Percentiles rank a stretch among this genome's conserved stretches.
These are phyloP conservation scores for Ctenochaetus hawaiiensis DNA, from an alignment of 2,797 vertebrate genomes.

Conservation along the genomic window DNA sequence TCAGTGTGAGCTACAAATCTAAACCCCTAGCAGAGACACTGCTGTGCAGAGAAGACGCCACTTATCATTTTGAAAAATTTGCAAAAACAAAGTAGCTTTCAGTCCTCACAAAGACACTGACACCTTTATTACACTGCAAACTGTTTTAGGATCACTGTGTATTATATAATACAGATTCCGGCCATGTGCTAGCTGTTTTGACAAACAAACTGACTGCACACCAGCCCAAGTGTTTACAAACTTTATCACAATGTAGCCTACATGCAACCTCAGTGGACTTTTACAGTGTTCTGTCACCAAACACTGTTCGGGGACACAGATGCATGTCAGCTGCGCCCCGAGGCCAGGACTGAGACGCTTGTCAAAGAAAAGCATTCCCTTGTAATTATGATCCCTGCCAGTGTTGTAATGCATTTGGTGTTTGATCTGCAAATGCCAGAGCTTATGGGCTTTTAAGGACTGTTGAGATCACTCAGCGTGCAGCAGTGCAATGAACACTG, in stretches of 20 bases:
- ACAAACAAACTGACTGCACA: slow-evolving; percentile 13
- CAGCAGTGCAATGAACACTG: slow-evolving; percentile 17
- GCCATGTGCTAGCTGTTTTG: background rate
- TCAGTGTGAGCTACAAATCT: slow-evolving; percentile 53
- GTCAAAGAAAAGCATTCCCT: background rate
- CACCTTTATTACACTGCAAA: background rate
- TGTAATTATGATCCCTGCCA: background rate
- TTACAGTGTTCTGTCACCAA: background rate
- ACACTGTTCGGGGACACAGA: background rate
- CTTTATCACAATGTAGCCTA: background rate
- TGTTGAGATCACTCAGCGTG: background rate
- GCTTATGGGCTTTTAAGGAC: too few species aligned
- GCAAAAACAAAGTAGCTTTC: background rate
- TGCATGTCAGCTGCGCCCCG: background rate
- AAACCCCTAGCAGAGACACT: slow-evolving; percentile 4
- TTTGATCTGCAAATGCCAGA: background rate
- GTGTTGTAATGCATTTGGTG: background rate
- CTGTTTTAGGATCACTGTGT: slow-evolving; percentile 9
- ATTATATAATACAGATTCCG: background rate
- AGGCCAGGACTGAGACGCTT: background rate
- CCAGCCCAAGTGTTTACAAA: background rate
- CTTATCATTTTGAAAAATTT: background rate
- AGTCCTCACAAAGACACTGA: background rate
- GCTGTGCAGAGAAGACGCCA: slow-evolving; percentile 11
- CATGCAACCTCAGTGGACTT: background rate